phyloP scores from a whole-genome alignment of 2,888 invertebrate genomes.

The Linyphia triangularis region DNA sequence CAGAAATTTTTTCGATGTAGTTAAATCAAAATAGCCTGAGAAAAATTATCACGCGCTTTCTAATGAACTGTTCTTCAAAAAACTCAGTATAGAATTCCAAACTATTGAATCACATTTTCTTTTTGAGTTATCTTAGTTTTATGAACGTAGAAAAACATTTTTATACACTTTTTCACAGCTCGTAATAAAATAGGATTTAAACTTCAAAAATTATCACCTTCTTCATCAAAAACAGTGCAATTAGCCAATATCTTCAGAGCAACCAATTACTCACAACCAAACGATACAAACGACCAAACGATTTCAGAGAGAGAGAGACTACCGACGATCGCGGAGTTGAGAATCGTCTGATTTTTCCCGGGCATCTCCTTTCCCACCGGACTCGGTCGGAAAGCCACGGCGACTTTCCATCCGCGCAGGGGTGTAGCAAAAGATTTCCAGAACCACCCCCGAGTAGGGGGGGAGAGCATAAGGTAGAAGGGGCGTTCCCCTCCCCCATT shows the following conservation, averaged over 20 bases:
- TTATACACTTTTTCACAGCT: no score
- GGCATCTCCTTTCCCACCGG: not conserved
- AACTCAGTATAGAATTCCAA: no score
- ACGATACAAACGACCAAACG: not conserved
- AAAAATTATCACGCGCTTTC: no score
- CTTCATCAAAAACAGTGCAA: not conserved
- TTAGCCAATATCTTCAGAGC: no score
- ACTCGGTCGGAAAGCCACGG: not conserved
- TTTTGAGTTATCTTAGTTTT: no score
- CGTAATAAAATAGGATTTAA: no score
- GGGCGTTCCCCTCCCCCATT: not conserved
- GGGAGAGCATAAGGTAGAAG: not conserved
- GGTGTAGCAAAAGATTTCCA: constrained; percentile 2
- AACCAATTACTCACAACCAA: no score
- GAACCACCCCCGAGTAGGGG: constrained; percentile 17
- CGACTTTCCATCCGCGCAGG: constrained; percentile 30
- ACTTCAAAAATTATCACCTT: not conserved
- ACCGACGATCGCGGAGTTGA: not conserved
- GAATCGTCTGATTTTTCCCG: not conserved
- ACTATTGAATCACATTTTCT: no score
- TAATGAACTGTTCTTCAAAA: no score
- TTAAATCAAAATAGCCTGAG: no score
- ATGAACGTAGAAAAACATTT: no score
- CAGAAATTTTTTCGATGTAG: no score
- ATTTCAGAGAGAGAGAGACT: not conserved